Conservation (phyloP, 2,797 vertebrate genomes). For the Masticophis lateralis region DNA sequence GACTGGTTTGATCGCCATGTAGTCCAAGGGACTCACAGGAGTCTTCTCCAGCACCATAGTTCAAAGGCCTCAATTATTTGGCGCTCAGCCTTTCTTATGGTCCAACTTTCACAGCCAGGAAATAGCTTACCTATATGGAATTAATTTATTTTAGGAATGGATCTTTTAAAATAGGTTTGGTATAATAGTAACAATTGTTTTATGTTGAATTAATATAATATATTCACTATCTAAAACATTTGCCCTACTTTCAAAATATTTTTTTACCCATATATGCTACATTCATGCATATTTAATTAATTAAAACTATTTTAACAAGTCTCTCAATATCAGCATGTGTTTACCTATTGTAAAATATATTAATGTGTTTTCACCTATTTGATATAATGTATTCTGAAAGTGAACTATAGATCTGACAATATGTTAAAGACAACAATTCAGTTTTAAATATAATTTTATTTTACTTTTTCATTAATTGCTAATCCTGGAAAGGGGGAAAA, state of each 20-base stretch:
- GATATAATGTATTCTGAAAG: background rate
- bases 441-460: background rate
- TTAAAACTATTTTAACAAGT: background rate
- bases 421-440: background rate
- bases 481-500: background rate
- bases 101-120: too few relatives aligned
- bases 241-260: background rate
- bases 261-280: background rate
- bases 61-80: too few relatives aligned
- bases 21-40: too few relatives aligned
- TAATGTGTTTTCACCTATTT: background rate
- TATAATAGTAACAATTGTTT: background rate
- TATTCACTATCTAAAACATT: background rate
- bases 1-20: too few relatives aligned
- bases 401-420: background rate
- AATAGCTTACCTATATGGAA: background rate
- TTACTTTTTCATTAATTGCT: background rate
- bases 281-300: background rate
- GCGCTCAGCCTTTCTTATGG: too few relatives aligned
- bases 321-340: background rate
- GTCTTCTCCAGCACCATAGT: too few relatives aligned
- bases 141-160: background rate
- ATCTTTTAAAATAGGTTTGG: background rate
- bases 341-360: background rate
- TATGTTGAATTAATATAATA: background rate